Evolutionary conservation across 2,888 invertebrate species (phyloP).

Genomic region (Subacronicta megacephala): DNA sequence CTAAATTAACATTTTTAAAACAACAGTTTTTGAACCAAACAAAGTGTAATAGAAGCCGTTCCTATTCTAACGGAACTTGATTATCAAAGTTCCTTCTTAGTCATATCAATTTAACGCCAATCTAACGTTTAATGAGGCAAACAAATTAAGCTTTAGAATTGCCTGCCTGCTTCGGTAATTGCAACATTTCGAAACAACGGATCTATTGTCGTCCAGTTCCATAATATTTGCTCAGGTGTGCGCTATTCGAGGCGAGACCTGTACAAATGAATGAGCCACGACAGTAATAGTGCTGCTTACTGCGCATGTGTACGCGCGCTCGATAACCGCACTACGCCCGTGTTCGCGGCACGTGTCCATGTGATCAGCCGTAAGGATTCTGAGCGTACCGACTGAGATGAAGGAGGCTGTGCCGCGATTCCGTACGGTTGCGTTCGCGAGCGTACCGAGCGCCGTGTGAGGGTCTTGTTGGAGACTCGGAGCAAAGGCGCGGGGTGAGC

Average conservation of each 20-base stretch:
- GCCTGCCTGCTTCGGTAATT: slow-evolving; percentile 63
- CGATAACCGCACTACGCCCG: slow-evolving; percentile 85
- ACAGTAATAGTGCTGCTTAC: slow-evolving; percentile 58
- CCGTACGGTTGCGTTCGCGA: slow-evolving; percentile 51
- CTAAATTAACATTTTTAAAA: not conserved
- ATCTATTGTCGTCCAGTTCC: slow-evolving; percentile 73
- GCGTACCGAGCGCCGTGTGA: slow-evolving; percentile 52
- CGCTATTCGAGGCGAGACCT: slow-evolving; percentile 68
- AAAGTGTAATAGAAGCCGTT: not conserved
- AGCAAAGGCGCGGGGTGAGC: slow-evolving; percentile 61
- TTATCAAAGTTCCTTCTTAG: slow-evolving; percentile 12
- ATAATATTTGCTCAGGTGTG: slow-evolving; percentile 88
- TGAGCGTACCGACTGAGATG: slow-evolving; percentile 65
- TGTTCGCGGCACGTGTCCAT: slow-evolving; percentile 78
- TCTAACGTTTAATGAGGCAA: slow-evolving; percentile 32
- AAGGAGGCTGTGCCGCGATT: slow-evolving; percentile 78
- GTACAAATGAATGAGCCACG: slow-evolving; percentile 82
- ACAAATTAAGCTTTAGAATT: slow-evolving; percentile 41
- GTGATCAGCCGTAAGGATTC: slow-evolving; percentile 68
- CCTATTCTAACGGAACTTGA: not conserved
- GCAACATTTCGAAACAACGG: slow-evolving; percentile 75
- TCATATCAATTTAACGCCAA: slow-evolving; percentile 23
- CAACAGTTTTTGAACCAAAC: not conserved
- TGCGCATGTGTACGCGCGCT: slow-evolving; percentile 87
- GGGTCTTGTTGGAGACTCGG: slow-evolving; percentile 42